Evolutionary conservation across 2,113 vertebrate species (phyloP).

Genomic region (Salvelinus sp.): DNA sequence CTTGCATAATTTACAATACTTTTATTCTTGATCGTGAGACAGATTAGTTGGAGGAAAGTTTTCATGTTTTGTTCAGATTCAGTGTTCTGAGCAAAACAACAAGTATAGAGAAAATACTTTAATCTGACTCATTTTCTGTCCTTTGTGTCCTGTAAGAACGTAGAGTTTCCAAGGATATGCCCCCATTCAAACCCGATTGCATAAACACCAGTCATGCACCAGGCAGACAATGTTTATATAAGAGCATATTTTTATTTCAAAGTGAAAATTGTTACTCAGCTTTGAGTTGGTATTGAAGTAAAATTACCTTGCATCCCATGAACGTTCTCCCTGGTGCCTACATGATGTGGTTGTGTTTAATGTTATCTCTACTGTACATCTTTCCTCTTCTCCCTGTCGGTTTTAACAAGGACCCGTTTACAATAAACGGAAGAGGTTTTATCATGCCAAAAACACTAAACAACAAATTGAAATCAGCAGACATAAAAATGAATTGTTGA

Average conservation of each 20-base stretch:
- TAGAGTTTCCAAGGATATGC: constrained; percentile 21
- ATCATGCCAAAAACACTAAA: too few relatives aligned
- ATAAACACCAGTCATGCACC: constrained; percentile 23
- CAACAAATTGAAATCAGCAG: too few relatives aligned
- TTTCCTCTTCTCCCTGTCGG: background rate
- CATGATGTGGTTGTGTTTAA: background rate
- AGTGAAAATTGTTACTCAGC: constrained; percentile 26
- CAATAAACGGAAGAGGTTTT: too few relatives aligned
- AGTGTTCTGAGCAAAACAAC: background rate
- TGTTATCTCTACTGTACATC: background rate
- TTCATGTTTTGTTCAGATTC: background rate
- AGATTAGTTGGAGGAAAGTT: background rate
- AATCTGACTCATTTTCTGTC: constrained; percentile 3
- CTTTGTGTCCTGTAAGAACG: constrained; percentile 15
- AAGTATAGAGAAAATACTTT: background rate
- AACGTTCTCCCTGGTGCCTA: background rate
- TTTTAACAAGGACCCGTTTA: too few relatives aligned
- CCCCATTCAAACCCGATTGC: constrained; percentile 20
- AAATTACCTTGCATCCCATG: background rate
- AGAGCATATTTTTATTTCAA: constrained; percentile 35
- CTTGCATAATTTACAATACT: background rate
- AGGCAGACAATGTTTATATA: constrained; percentile 35
- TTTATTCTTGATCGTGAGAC: background rate
- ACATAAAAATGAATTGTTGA: too few relatives aligned
- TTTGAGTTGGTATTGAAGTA: constrained; percentile 18